Evolutionary conservation across 2,797 vertebrate species (phyloP), one percentile per base, ranked within the genome.

Genomic region (Peromyscus nudipes): DNA sequence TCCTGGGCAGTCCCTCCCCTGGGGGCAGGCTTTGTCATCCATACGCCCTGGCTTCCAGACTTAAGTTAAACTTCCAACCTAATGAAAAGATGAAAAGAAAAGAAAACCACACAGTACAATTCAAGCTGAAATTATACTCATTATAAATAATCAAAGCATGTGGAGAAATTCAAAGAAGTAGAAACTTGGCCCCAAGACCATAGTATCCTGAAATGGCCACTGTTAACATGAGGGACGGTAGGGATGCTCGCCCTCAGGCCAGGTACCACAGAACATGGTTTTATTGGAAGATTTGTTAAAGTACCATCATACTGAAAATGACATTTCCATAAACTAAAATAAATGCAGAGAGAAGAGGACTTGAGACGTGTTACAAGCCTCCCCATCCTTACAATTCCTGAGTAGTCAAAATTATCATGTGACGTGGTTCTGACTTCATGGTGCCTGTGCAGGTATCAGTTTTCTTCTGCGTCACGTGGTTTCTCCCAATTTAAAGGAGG

Each of bases 81-180:
- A 57, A 80, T 87, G 83, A 37, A 16, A 71, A 71, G 65, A 29
- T 65, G 21, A 96, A 69, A 25, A 87, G 17, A 89, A 69, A 34
- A 2, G 89, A 31, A 77, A 82, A 87, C 31, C 17, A 49, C 21
- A 87, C 75, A 73, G 43, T 57, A 81, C 31, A 60, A 55, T 60
- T 46, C 57, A 88, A 71, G 64, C 17, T 96, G 17, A 85, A 55
- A 12, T 10, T 34, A 67, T 46, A 71, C 12, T 90, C 73, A 73
- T 23, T 81, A 10, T 65, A 52, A 92, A 84, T 92, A 55, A 92
- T 62, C 75, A 46, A 71, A 92, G 52, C 57, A 43, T 43, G 60
- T 29, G 67, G 87, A 79, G 89, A 89, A 87, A 86, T 25, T 57
- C 62, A 92, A 55, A 89, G 25, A 84, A 27, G 31, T 79, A 90